Conservation (phyloP, 2,888 invertebrate species). For the Hypsopygia costalis region DNA sequence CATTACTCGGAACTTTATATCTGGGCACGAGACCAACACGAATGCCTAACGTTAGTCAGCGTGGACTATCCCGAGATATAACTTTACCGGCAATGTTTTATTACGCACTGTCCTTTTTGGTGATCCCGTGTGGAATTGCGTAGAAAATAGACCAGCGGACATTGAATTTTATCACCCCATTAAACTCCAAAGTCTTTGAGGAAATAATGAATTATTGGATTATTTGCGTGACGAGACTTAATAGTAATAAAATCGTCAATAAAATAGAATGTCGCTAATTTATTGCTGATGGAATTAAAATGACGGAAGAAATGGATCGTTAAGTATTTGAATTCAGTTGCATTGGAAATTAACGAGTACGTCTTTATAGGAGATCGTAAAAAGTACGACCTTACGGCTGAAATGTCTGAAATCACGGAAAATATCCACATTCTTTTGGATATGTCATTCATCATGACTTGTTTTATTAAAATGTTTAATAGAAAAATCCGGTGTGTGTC, state of each 20-base stretch:
- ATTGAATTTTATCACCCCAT: constrained; percentile 42
- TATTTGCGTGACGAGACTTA: constrained; percentile 34
- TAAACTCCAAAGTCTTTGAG: constrained; percentile 39
- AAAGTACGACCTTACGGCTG: too few species aligned
- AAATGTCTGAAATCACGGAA: too few species aligned
- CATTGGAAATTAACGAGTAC: too few species aligned
- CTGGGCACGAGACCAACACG: not conserved
- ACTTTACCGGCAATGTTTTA: constrained; percentile 9
- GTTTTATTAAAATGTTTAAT: too few species aligned
- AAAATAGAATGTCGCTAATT: constrained; percentile 15
- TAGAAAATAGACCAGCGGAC: constrained; percentile 18
- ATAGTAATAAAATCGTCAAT: constrained; percentile 33
- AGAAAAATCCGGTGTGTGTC: too few species aligned
- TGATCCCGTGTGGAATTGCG: constrained; percentile 13
- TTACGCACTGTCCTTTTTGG: constrained; percentile 4
- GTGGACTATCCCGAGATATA: not conserved
- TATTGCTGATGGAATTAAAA: constrained; percentile 4
- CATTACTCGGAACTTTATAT: not conserved
- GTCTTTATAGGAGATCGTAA: too few species aligned
- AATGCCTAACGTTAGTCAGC: not conserved
- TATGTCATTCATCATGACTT: too few species aligned
- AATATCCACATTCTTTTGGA: too few species aligned
- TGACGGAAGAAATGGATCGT: not conserved
- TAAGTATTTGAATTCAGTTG: not conserved
- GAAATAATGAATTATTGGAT: constrained; percentile 45